Percentiles rank a stretch among this genome's conserved stretches.
Evolutionary conservation across 2,797 vertebrate genomes (phyloP).

Genomic region (Sebastes matsubarae): DNA sequence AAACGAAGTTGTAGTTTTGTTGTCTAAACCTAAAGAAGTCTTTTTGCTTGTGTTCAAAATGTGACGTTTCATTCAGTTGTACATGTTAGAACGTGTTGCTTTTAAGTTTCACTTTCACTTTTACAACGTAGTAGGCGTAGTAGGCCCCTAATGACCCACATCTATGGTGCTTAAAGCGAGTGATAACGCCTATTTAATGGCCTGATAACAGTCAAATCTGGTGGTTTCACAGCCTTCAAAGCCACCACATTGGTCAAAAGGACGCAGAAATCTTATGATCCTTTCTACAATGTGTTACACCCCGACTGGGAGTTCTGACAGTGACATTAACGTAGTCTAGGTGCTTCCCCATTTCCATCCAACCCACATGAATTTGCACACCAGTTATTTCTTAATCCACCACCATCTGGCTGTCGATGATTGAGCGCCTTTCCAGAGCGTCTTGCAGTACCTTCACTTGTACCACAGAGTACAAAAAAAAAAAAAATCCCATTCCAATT

Average conservation of each 20-base stretch:
- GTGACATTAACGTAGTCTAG: conserved; percentile 21
- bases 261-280: not conserved
- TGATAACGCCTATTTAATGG: too few species aligned
- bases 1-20: too few species aligned
- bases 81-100: too few species aligned
- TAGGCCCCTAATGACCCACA: too few species aligned
- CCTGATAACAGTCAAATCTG: too few species aligned
- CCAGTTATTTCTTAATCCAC: conserved; percentile 68
- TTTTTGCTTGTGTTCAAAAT: too few species aligned
- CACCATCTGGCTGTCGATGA: conserved; percentile 78
- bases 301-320: conserved; percentile 26
- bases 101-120: too few species aligned
- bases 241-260: conserved; percentile 34
- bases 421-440: conserved; percentile 70
- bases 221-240: conserved; percentile 14
- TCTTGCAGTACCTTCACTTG: conserved; percentile 70
- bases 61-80: too few species aligned
- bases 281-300: not conserved
- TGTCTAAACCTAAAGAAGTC: too few species aligned
- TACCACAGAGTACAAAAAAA: conserved; percentile 53
- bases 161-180: accelerated
- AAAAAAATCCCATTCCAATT: conserved; percentile 66
- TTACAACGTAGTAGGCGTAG: too few species aligned
- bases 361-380: conserved; percentile 47
- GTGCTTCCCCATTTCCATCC: conserved; percentile 48